Base-by-base conservation (phyloP, 1,140 invertebrate species). In the Sinella curviseta region DNA sequence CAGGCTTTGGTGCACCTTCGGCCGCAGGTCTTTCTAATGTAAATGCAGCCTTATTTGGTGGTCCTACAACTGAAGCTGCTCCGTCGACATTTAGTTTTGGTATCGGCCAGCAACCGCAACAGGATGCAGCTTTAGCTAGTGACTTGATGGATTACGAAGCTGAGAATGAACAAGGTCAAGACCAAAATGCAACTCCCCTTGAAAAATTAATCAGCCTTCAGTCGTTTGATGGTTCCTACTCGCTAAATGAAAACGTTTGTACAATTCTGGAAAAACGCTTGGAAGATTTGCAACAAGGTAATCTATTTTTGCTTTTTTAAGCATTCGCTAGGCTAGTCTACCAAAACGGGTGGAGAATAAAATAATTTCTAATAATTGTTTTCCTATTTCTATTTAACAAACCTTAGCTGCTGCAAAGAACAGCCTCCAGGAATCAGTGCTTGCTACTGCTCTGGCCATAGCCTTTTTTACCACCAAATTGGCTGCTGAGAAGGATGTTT, bases 221-320 rank as follows among this genome's bases (percentile, higher is more conserved):
- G 60, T 83, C 79, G 8, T 83, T 83, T 76, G 73, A 81, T 55
- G 83, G 82, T 0, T 83, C 82, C 1, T 84, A 79, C 33, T 20
- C 39, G 3, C 39, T 82, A 1, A 70, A 80, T 57, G 26, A 57
- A 16, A 14, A 35, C 0, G 80, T 84, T 17, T 57, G 35, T 28
- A 54, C 17, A 0, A 65, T 78, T 0, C 76, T 84, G 74, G 76
- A 77, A 0, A 76, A 36, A 16, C 35, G 48, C 12, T 77, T 82
- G 26, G 81, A 77, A 1, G 30, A 55, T 12, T 67, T 83, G 35
- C 76, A 80, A 35, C 28, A 79, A 70, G 73, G 82, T 84, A 78
- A n/a, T n/a, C n/a, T n/a, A n/a, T n/a, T n/a, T n/a, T n/a, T n/a
- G n/a, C n/a, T n/a, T n/a, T n/a, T n/a, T n/a, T n/a, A n/a, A n/a